A percentile compares a stretch with the other conserved stretches of the same genome.
Conservation (phyloP, 2,888 invertebrate genomes). For the Athripsodes cinereus region DNA sequence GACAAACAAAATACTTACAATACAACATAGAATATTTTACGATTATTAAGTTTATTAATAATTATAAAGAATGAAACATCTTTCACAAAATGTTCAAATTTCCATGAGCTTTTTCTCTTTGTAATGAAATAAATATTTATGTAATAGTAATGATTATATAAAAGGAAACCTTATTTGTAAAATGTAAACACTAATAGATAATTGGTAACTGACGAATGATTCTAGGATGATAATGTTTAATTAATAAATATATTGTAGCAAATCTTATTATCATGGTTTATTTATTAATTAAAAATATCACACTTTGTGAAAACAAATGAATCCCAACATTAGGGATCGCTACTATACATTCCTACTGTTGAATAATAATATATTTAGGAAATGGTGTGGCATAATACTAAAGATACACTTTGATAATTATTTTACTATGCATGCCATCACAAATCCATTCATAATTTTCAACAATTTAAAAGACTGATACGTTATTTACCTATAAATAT, state of each 20-base stretch:
- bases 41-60: neutral
- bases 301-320: too few relatives aligned
- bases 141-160: constrained; percentile 16
- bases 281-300: too few relatives aligned
- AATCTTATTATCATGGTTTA: too few relatives aligned
- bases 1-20: neutral
- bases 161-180: neutral
- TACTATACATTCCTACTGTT: too few relatives aligned
- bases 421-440: neutral
- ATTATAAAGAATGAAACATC: neutral
- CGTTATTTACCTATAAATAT: constrained; percentile 28
- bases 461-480: constrained; percentile 28
- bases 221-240: constrained; percentile 7
- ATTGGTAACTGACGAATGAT: neutral
- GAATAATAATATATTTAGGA: too few relatives aligned
- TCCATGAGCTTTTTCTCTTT: constrained; percentile 28
- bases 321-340: neutral
- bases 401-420: too few relatives aligned
- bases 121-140: constrained; percentile 24
- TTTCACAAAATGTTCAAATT: constrained; percentile 28
- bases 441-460: constrained; percentile 20
- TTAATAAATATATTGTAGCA: too few relatives aligned
- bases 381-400: too few relatives aligned
- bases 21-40: neutral
- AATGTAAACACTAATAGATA: too few relatives aligned